phyloP scores from a whole-genome alignment of 2,797 vertebrate genomes.

The Pseudomugil tenellus region DNA sequence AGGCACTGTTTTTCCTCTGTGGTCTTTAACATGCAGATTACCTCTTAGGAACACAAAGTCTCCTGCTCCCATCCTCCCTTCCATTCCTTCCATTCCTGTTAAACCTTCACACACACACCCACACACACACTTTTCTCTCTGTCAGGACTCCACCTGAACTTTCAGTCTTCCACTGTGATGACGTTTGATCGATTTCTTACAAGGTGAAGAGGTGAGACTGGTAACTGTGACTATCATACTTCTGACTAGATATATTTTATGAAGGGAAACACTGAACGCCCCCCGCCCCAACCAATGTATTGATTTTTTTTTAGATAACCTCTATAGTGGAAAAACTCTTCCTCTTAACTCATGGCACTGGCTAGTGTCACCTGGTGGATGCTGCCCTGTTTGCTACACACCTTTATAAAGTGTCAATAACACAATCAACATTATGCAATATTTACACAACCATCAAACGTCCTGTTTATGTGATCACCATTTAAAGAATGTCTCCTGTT shows the following conservation, averaged over 20 bases:
- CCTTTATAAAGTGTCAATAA: background rate
- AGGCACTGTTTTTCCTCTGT: slow-evolving; percentile 61
- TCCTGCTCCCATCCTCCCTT: background rate
- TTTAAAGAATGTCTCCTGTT: too few relatives aligned
- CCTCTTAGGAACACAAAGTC: slow-evolving; percentile 42
- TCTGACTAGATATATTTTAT: slow-evolving; percentile 33
- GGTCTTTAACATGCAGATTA: slow-evolving; percentile 72
- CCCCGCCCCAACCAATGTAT: slow-evolving; percentile 29
- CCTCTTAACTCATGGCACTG: slow-evolving; percentile 26
- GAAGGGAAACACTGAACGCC: slow-evolving; percentile 11
- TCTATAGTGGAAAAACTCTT: slow-evolving; percentile 31
- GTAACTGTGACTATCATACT: slow-evolving; percentile 34
- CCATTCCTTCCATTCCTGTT: slow-evolving; percentile 18
- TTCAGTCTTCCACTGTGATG: slow-evolving; percentile 31
- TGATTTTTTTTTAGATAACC: slow-evolving; percentile 40
- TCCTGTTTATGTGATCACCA: slow-evolving; percentile 24
- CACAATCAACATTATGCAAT: background rate
- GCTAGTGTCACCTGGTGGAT: slow-evolving; percentile 3
- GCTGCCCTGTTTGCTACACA: background rate
- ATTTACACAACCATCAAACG: background rate
- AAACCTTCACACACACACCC: background rate
- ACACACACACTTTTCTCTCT: slow-evolving; percentile 3
- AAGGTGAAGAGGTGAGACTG: slow-evolving; percentile 30
- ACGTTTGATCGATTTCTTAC: slow-evolving; percentile 53
- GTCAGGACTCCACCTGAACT: slow-evolving; percentile 44